These are phyloP conservation scores for Lissonota sp. DNA, from an alignment of 2,888 invertebrate species.

Conservation along the genomic window DNA sequence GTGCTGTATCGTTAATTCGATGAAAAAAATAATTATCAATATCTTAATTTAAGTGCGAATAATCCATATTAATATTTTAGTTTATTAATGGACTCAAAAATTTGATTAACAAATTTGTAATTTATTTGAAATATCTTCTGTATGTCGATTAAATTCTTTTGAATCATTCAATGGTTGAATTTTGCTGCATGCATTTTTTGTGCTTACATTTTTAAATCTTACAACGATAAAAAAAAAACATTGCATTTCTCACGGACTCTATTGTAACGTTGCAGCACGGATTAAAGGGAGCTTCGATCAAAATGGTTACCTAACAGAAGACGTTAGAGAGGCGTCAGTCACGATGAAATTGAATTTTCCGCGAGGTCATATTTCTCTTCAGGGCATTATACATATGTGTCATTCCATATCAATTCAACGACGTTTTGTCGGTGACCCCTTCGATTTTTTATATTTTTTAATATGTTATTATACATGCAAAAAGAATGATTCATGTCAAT, in stretches of 20 bases:
- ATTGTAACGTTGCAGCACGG: conserved; percentile 12
- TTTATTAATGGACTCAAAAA: too few relatives aligned
- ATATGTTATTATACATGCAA: conserved; percentile 20
- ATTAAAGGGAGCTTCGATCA: conserved; percentile 35
- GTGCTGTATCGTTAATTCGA: conserved; percentile 17
- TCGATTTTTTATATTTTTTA: conserved; percentile 15
- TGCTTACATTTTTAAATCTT: too few relatives aligned
- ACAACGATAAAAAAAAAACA: too few relatives aligned
- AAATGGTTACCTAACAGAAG: conserved; percentile 27
- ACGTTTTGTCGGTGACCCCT: too few relatives aligned
- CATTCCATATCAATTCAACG: too few relatives aligned
- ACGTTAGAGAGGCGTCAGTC: conserved; percentile 36
- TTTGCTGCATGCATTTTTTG: neutral
- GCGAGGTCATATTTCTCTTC: conserved; percentile 53
- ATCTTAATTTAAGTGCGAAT: too few relatives aligned
- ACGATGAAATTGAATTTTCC: conserved; percentile 70
- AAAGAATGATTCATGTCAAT: too few relatives aligned
- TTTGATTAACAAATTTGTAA: too few relatives aligned
- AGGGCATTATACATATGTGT: neutral
- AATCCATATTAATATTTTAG: too few relatives aligned
- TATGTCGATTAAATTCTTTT: too few relatives aligned
- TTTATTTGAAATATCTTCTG: too few relatives aligned
- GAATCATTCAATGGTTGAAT: too few relatives aligned
- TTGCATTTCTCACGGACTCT: neutral
- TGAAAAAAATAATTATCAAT: conserved; percentile 9